phyloP scores from a whole-genome alignment of 2,113 vertebrate species.

The Pituophis catenifer region DNA sequence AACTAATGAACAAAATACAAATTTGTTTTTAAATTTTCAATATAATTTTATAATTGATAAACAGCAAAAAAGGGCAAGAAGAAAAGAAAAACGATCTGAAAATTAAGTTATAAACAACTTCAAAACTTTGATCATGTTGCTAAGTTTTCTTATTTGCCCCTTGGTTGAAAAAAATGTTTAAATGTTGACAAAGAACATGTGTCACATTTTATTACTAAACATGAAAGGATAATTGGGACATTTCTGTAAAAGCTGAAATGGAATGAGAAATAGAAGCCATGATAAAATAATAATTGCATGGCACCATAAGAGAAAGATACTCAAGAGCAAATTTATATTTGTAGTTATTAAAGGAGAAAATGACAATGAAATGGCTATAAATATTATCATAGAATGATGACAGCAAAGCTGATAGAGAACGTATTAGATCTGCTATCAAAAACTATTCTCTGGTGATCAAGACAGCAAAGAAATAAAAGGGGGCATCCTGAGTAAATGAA shows the following conservation, averaged over 20 bases:
- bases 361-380: background rate
- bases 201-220: background rate
- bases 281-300: background rate
- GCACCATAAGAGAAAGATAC: background rate
- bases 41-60: background rate
- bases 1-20: background rate
- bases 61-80: background rate
- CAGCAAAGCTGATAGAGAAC: background rate
- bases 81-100: background rate
- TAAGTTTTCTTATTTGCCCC: background rate
- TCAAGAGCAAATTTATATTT: background rate
- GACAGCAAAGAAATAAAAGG: background rate
- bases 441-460: background rate
- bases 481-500: background rate
- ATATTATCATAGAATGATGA: background rate
- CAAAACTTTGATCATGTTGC: background rate
- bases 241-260: background rate
- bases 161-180: background rate
- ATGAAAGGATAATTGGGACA: background rate
- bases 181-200: background rate
- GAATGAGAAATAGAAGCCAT: background rate
- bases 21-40: background rate
- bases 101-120: background rate
- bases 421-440: background rate
- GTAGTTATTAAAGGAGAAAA: background rate